These are phyloP conservation scores for Aldrovandia affinis DNA, from an alignment of 2,797 vertebrate genomes.

Conservation along the genomic window DNA sequence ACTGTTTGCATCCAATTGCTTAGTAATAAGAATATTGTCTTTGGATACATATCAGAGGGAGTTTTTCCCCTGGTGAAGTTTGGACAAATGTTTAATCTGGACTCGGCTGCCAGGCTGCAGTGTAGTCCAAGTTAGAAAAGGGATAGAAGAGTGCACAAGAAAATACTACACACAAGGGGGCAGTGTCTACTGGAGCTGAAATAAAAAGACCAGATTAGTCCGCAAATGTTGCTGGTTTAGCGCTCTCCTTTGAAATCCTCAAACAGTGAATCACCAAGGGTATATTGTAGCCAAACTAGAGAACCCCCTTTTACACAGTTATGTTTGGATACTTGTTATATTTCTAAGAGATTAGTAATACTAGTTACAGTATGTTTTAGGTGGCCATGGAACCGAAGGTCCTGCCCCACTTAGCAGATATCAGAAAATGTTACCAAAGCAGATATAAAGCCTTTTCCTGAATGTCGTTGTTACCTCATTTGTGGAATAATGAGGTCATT, in stretches of 20 bases:
- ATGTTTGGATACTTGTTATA: background rate
- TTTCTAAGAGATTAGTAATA: background rate
- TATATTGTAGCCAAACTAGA: background rate
- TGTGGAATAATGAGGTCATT: background rate
- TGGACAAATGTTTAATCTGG: background rate
- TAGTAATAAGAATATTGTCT: background rate
- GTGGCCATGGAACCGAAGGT: background rate
- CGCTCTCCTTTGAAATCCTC: background rate
- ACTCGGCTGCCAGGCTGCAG: background rate
- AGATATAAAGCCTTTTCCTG: background rate
- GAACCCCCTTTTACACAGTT: background rate
- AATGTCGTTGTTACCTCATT: background rate
- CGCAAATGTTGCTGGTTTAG: background rate
- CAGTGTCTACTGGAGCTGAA: constrained; percentile 47
- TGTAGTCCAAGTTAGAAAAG: constrained; percentile 8
- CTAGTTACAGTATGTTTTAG: background rate
- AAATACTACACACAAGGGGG: constrained; percentile 67
- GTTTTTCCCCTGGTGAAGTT: background rate
- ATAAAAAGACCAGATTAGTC: background rate
- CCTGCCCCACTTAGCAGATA: background rate
- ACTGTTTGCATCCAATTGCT: background rate
- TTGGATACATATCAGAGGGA: background rate
- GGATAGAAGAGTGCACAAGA: constrained; percentile 12
- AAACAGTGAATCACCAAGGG: background rate
- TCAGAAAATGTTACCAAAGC: background rate